Base-by-base conservation (phyloP, 2,797 vertebrate species). In the Cryptoprocta ferox region DNA sequence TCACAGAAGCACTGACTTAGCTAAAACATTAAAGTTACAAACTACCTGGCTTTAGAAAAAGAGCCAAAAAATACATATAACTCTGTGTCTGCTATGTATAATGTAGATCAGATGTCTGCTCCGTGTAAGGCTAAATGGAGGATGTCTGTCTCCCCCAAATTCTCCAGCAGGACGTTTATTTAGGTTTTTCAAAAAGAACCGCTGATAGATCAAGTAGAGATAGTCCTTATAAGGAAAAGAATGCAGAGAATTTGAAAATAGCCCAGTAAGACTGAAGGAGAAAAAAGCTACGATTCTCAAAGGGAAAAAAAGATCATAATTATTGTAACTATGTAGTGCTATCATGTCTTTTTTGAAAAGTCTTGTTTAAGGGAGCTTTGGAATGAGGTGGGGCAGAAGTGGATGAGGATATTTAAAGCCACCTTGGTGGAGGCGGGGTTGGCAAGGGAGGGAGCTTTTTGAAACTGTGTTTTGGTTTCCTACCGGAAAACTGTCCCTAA, bases 181-280 rank as follows among this genome's bases (percentile, higher is more conserved):
- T 98, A 96, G 96, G 84, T 98, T 97, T 98, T 98, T 98, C 98
- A 98, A 98, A 98, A 98, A 98, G 97, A 98, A 96, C 98, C 63
- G 26, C 98, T 98, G 98, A 98, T 98, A 98, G 99, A 99, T 98
- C 95, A 97, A 98, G 97, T 97, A 96, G 97, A 99, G 98, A 99
- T 99, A 99, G 98, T 98, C 99, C 99, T 99, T 99, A 99, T 99
- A 99, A 99, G 99, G 99, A 99, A 99, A 99, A 99, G 98, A 99
- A 99, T 99, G 99, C 98, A 97, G 98, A 98, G 98, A 99, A 99
- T 99, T 99, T 99, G 98, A 98, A 98, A 99, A 98, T 98, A 95
- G 98, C 98, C 98, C 30, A 96, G 97, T 98, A 96, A 95, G 83
- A 97, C 97, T 95, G 95, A 98, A 98, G 79, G 56, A 84, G 92